Percentiles rank a stretch among this genome's conserved stretches.
These are phyloP conservation scores for Zaprionus davidi DNA, from an alignment of 1,140 invertebrate genomes.

Conservation along the genomic window DNA sequence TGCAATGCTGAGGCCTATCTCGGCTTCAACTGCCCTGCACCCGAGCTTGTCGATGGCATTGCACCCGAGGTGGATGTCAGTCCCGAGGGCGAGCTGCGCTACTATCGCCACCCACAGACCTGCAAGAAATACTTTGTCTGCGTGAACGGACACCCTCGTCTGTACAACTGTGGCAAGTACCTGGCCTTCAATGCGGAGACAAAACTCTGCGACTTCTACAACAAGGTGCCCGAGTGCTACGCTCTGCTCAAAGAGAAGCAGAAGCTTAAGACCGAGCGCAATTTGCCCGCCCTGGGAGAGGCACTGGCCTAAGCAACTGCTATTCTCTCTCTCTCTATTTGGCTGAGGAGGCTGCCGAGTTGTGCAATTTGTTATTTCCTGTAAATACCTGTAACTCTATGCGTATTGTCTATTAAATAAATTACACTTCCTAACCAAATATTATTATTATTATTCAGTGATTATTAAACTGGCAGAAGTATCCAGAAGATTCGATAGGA, in stretches of 20 bases:
- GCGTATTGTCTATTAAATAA: slow-evolving; percentile 56
- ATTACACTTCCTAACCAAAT: slow-evolving; percentile 2
- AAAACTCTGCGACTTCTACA: slow-evolving; percentile 81
- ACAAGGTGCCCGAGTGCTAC: slow-evolving; percentile 79
- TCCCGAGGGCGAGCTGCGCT: slow-evolving; percentile 85
- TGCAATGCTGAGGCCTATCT: slow-evolving; percentile 91
- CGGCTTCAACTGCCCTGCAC: slow-evolving; percentile 88
- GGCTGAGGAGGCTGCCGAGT: slow-evolving; percentile 24
- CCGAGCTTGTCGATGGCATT: slow-evolving; percentile 62
- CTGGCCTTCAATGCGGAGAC: slow-evolving; percentile 76
- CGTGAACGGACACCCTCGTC: slow-evolving; percentile 88
- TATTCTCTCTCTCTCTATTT: background rate
- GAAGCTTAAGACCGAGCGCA: slow-evolving; percentile 60
- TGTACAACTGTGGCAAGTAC: slow-evolving; percentile 81
- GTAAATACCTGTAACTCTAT: slow-evolving; percentile 32
- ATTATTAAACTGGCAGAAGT: too few relatives aligned
- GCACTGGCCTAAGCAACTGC: slow-evolving; percentile 22
- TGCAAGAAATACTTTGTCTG: slow-evolving; percentile 94
- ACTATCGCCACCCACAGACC: slow-evolving; percentile 87
- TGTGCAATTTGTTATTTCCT: slow-evolving; percentile 33
- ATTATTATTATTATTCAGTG: too few relatives aligned
- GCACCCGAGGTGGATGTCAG: slow-evolving; percentile 84
- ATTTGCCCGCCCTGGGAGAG: slow-evolving; percentile 29
- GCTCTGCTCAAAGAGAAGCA: slow-evolving; percentile 78
- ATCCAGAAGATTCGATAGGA: too few relatives aligned